A percentile compares a stretch with the other conserved stretches of the same genome.
phyloP scores from a whole-genome alignment of 1,140 invertebrate genomes.

The Drosophila littoralis region DNA sequence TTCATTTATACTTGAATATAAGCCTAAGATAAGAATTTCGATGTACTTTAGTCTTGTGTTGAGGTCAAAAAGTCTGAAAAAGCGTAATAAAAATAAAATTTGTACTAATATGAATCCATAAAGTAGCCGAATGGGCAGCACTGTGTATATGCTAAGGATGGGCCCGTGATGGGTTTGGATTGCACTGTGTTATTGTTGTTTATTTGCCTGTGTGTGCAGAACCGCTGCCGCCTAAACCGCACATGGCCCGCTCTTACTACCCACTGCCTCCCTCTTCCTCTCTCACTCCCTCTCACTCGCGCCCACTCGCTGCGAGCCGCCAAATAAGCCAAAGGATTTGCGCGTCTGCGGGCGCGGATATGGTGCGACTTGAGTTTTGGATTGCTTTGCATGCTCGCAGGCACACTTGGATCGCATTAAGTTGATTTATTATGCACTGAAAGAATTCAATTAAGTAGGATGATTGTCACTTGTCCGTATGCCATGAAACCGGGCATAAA shows the following conservation, averaged over 20 bases:
- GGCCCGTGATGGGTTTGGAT: constrained; percentile 8
- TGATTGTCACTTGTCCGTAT: constrained; percentile 84
- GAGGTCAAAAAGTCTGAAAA: no score
- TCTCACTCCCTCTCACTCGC: neutral
- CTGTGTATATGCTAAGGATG: no score
- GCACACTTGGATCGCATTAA: constrained; percentile 79
- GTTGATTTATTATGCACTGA: constrained; percentile 82
- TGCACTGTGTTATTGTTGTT: constrained; percentile 56
- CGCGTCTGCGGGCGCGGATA: constrained; percentile 23
- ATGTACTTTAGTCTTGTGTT: no score
- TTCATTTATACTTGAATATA: no score
- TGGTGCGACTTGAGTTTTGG: constrained; percentile 35
- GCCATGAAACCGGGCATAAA: constrained; percentile 61
- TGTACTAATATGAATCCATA: no score
- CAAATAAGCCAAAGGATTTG: constrained; percentile 69
- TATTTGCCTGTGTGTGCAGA: constrained; percentile 35
- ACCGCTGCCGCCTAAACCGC: constrained; percentile 56
- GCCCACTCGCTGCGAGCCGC: neutral
- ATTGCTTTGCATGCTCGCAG: constrained; percentile 66
- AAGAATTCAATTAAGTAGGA: constrained; percentile 84
- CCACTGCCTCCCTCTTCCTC: neutral
- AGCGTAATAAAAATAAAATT: no score
- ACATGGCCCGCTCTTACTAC: constrained; percentile 3
- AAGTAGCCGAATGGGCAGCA: no score
- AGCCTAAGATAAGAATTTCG: no score